Conservation (phyloP, 2,888 invertebrate species). For the Lepetodrilus schrolli region DNA sequence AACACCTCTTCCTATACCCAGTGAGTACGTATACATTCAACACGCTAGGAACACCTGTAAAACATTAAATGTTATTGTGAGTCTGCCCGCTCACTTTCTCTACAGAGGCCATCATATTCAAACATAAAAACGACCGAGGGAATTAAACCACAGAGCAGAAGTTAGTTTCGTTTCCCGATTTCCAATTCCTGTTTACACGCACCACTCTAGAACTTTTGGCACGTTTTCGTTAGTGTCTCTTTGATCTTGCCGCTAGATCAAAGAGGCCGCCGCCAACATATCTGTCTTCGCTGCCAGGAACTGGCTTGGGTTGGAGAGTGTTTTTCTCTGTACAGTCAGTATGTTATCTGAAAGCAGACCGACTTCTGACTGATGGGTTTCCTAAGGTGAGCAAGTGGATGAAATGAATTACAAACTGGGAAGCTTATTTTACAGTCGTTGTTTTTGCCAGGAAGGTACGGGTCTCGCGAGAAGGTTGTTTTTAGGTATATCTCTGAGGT, state of each 20-base stretch:
- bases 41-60: background rate
- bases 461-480: too few species aligned
- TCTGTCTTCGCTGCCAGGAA: slow-evolving; percentile 3
- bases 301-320: background rate
- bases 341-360: slow-evolving; percentile 2
- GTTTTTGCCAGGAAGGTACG: too few species aligned
- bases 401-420: too few species aligned
- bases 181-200: slow-evolving; percentile 6
- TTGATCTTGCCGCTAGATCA: slow-evolving; percentile 1
- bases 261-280: background rate
- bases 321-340: background rate
- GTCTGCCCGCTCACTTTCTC: too few species aligned
- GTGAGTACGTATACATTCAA: background rate
- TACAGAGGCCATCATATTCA: slow-evolving; percentile 1
- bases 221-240: slow-evolving; percentile 14
- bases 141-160: background rate
- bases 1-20: background rate
- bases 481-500: too few species aligned
- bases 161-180: slow-evolving; percentile 11
- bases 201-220: slow-evolving; percentile 19
- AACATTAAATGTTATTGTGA: background rate
- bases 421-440: too few species aligned
- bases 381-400: too few species aligned
- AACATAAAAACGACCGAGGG: background rate
- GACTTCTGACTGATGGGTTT: too few species aligned